Evolutionary conservation across 2,113 vertebrate genomes (phyloP).

Genomic region (Saimiri boliviensis): DNA sequence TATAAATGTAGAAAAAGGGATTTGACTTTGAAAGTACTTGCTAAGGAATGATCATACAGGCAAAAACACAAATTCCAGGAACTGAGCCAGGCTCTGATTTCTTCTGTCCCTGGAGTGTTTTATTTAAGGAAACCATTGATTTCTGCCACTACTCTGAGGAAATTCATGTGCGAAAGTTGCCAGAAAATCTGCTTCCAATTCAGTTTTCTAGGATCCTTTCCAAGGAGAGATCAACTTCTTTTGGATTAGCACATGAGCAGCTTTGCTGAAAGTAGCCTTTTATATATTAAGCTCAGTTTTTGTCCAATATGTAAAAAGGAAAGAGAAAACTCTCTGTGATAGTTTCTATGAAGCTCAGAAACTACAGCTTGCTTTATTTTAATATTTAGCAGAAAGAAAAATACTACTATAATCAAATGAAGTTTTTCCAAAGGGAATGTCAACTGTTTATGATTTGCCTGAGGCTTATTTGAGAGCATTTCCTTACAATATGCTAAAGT

Average conservation of each 20-base stretch:
- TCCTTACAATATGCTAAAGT: slow-evolving; percentile 15
- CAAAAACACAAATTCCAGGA: slow-evolving; percentile 68
- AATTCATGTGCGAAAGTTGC: slow-evolving; percentile 48
- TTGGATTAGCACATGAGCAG: slow-evolving; percentile 13
- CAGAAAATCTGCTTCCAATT: slow-evolving; percentile 55
- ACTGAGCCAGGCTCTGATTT: slow-evolving; percentile 50
- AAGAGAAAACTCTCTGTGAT: slow-evolving; percentile 53
- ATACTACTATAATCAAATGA: slow-evolving; percentile 16
- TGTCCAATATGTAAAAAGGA: not conserved
- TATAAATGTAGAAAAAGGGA: slow-evolving; percentile 53
- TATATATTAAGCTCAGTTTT: slow-evolving; percentile 48
- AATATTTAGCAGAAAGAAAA: slow-evolving; percentile 50
- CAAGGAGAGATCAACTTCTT: slow-evolving; percentile 48
- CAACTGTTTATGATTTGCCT: slow-evolving; percentile 32
- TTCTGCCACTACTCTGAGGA: slow-evolving; percentile 63
- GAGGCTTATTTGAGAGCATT: slow-evolving; percentile 48
- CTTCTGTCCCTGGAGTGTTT: slow-evolving; percentile 39
- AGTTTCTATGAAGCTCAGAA: slow-evolving; percentile 34
- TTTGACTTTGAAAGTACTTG: slow-evolving; percentile 59
- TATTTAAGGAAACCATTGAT: slow-evolving; percentile 71
- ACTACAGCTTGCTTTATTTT: slow-evolving; percentile 48
- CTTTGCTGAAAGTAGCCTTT: slow-evolving; percentile 43
- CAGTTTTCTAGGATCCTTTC: slow-evolving; percentile 46
- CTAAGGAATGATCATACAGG: slow-evolving; percentile 58
- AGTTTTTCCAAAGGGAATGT: slow-evolving; percentile 27